Base-by-base conservation (phyloP, 2,113 vertebrate species). In the Sander lucioperca region DNA sequence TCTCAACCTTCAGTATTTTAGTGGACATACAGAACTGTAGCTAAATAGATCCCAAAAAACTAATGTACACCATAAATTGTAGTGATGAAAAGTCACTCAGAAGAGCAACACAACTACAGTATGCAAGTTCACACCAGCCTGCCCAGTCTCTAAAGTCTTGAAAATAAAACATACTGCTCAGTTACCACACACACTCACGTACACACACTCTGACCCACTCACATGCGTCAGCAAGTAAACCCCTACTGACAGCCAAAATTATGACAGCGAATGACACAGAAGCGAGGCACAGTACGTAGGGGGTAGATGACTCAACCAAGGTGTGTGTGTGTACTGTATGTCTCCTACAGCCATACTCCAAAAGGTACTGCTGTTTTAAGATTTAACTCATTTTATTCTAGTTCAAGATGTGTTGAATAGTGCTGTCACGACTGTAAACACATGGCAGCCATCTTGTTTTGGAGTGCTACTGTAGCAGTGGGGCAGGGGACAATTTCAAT, bases 271-370 rank as follows among this genome's bases (percentile, higher is more conserved):
- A 69, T 84, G 89, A 84, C 89, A 92, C 64, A 81, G 63, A 27
- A 64, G 80, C n/a, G 61, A 88, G 80, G 76, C 72, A 47, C 79
- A 48, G 79, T 39, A 77, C 4, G 62, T 69, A 39, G 83, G 77
- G 73, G 80, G 70, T 6, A 47, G 78, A 82, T 93, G 90, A 92
- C 77, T 89, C 89, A 90, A 68, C 78, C 67, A 18, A 75, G 82
- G 86, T 64, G 79, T 56, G 39, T 56, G 39, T 58, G 59, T n/a
- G 70, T 33, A 14, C 36, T 39, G 64, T 23, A 12, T 57, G 74
- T 67, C 59, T 50, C 30, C 39, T 18, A 18, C 47, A 82, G 78
- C 63, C 6, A 61, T 72, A 62, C 80, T 80, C 64, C 57, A 25
- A 47, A 39, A 56, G 14, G 36, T 9, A 16, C 16, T 30, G n/a